These are phyloP conservation scores for Cyprinodon diabolis DNA, from an alignment of 2,797 vertebrate species.

Conservation along the genomic window DNA sequence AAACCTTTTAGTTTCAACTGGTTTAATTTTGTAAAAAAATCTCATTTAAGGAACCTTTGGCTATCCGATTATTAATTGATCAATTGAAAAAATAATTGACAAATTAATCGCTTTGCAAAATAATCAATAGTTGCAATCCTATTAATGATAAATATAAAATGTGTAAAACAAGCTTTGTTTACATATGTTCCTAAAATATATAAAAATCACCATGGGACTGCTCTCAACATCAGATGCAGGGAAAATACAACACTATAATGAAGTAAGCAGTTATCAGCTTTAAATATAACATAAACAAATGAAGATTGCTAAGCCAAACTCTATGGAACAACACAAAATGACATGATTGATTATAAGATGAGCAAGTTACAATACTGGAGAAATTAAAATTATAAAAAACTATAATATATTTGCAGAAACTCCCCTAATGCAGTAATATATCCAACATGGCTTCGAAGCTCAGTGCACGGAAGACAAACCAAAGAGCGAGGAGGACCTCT, in stretches of 20 bases:
- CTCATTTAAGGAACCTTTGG: too few relatives aligned
- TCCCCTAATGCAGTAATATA: slow-evolving; percentile 13
- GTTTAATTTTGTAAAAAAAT: too few relatives aligned
- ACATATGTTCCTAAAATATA: not conserved
- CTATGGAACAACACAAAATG: slow-evolving; percentile 2
- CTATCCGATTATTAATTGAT: too few relatives aligned
- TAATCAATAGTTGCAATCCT: too few relatives aligned
- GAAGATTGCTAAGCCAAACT: slow-evolving; percentile 13
- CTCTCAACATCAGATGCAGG: not conserved
- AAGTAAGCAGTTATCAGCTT: slow-evolving; percentile 10
- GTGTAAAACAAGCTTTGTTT: not conserved
- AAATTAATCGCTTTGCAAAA: too few relatives aligned
- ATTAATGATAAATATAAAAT: not conserved
- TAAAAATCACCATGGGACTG: not conserved
- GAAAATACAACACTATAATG: not conserved
- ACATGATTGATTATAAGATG: slow-evolving; percentile 7
- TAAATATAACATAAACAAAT: not conserved
- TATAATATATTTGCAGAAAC: slow-evolving; percentile 8
- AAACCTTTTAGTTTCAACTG: too few relatives aligned
- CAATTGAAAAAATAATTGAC: too few relatives aligned
- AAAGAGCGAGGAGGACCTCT: slow-evolving; percentile 70
- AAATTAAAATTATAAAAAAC: slow-evolving; percentile 13
- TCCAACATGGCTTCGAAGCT: slow-evolving; percentile 24
- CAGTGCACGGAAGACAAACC: not conserved
- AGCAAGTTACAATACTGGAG: not conserved